Percentiles rank a stretch among this genome's conserved stretches.
Evolutionary conservation across 2,113 vertebrate species (phyloP).

Genomic region (Paraplagusia blochii): DNA sequence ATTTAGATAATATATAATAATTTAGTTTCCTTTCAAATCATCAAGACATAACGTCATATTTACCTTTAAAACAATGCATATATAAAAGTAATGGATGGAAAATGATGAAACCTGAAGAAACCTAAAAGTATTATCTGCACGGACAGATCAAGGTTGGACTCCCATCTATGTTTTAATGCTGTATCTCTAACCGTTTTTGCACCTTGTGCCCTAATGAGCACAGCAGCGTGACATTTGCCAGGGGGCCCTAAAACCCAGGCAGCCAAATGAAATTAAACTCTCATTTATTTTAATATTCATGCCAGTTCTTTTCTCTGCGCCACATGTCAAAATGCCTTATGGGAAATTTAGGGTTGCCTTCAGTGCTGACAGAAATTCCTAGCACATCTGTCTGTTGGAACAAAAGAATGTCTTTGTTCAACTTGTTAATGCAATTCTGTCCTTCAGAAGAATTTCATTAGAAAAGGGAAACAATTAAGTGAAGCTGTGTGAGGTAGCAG

Average conservation of each 20-base stretch:
- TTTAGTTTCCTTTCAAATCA: too few species aligned
- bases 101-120: too few species aligned
- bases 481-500: not conserved
- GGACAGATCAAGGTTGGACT: too few species aligned
- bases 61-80: too few species aligned
- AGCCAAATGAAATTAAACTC: not conserved
- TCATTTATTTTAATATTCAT: not conserved
- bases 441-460: not conserved
- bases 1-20: too few species aligned
- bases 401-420: not conserved
- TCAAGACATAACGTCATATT: too few species aligned
- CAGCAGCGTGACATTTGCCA: slow-evolving; percentile 1
- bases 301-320: not conserved
- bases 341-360: not conserved
- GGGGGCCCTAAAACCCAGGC: not conserved
- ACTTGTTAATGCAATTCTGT: not conserved
- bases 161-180: not conserved
- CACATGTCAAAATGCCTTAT: not conserved
- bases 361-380: not conserved
- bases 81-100: too few species aligned
- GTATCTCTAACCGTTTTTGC: not conserved
- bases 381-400: not conserved
- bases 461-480: not conserved
- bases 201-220: not conserved
- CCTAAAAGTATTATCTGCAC: too few species aligned